Base-by-base conservation (phyloP, 2,888 invertebrate genomes). In the Agrilus cyanescens region DNA sequence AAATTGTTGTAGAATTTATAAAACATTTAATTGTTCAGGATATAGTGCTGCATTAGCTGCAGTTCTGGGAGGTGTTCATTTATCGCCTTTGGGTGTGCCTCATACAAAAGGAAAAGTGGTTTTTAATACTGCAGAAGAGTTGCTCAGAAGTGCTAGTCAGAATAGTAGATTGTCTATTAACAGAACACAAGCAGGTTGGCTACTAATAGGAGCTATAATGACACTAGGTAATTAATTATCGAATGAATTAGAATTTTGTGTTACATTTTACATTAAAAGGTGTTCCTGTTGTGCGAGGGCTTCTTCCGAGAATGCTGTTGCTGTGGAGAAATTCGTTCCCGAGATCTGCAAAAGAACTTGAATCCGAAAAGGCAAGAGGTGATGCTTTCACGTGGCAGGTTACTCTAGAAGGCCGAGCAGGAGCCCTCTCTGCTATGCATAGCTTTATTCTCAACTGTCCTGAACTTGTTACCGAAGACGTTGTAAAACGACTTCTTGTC, bases 331-430 rank as follows among this genome's bases (percentile, higher is more conserved):
- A 96, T 65, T 95, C 95, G 18, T 98, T 98, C 66, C 97, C 98
- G 0, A 77, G 96, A 38, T 95, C 95, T 0, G 81, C 83, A 32
- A 96, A 97, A 61, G 98, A 98, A 66, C 72, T 98, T 12, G 97
- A 97, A 62, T 90, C 94, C 0, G 98, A 98, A 67, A 95, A 95
- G 56, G 82, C 89, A 12, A 74, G 97, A 57, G 86, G 94, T 6
- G 97, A 98, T 69, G 89, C 94, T 0, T 96, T 97, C 62, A 97
- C 97, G n/a, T 97, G 97, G 97, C 91, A 93, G 74, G 87, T 97
- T 33, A 95, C 96, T 0, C 68, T 98, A 42, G 96, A 97, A 69
- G 94, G 94, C 3, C 76, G 97, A 34, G 93, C 96, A 4, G 97
- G 97, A 1, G 97, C 97, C 2, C 68, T 98, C 10, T 91, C 94